Conservation (phyloP, 2,113 vertebrate genomes). For the Takifugu flavidus region DNA sequence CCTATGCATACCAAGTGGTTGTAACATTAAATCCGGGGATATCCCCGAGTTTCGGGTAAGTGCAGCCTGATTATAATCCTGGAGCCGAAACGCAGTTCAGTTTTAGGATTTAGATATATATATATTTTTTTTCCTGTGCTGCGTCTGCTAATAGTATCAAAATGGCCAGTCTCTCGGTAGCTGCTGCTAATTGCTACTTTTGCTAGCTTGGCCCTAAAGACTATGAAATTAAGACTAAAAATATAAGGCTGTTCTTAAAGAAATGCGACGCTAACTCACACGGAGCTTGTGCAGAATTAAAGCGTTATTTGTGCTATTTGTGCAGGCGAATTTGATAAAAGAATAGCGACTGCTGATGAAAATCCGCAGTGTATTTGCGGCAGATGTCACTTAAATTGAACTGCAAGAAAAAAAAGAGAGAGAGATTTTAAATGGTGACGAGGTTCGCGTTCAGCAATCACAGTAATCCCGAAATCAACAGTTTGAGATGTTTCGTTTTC, state of each 20-base stretch:
- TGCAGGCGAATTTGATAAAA: background rate
- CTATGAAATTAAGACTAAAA: background rate
- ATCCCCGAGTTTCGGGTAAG: slow-evolving; percentile 73
- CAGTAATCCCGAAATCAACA: background rate
- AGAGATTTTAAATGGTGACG: background rate
- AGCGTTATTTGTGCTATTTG: no score
- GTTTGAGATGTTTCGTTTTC: no score
- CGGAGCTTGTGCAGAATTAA: background rate
- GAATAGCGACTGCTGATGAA: background rate
- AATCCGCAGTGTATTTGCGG: background rate
- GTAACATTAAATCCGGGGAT: slow-evolving; percentile 52
- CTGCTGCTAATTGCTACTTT: slow-evolving; percentile 45
- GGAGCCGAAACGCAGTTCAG: background rate
- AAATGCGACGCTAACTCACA: background rate
- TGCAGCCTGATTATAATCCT: slow-evolving; percentile 22
- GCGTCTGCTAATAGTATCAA: slow-evolving; percentile 45
- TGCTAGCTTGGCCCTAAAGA: slow-evolving; percentile 42
- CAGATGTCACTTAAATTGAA: background rate
- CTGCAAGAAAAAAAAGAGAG: background rate
- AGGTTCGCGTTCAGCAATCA: background rate
- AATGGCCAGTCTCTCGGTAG: slow-evolving; percentile 57
- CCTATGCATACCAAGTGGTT: slow-evolving; percentile 68
- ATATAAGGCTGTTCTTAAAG: background rate
- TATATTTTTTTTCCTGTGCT: slow-evolving; percentile 17
- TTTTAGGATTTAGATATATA: background rate